Evolutionary conservation across 2,888 invertebrate species (phyloP).

Genomic region (Cabera pusaria): DNA sequence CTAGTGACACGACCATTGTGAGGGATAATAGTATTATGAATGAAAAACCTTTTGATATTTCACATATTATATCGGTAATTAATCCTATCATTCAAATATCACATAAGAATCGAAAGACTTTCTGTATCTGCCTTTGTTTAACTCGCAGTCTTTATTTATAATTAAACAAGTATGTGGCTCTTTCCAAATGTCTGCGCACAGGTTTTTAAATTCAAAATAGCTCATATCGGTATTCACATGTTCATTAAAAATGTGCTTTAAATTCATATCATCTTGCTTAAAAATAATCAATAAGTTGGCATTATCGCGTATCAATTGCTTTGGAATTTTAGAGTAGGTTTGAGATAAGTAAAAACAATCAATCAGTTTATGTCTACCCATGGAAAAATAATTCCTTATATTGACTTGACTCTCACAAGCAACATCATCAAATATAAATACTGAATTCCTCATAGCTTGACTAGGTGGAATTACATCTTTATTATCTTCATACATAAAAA

Average conservation of each 20-base stretch:
- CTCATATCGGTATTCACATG: slow-evolving; percentile 35
- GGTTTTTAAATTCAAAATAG: slow-evolving; percentile 27
- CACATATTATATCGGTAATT: too few species aligned
- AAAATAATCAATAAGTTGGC: slow-evolving; percentile 31
- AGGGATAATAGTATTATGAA: background rate
- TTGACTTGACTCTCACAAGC: slow-evolving; percentile 24
- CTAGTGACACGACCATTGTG: too few species aligned
- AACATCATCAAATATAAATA: slow-evolving; percentile 31
- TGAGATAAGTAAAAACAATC: slow-evolving; percentile 36
- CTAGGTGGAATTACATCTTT: slow-evolving; percentile 15
- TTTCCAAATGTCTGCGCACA: slow-evolving; percentile 13
- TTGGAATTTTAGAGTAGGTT: slow-evolving; percentile 41
- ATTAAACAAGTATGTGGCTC: slow-evolving; percentile 6
- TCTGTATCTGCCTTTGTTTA: slow-evolving; percentile 20
- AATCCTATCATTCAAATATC: background rate
- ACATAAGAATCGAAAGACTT: slow-evolving; percentile 16
- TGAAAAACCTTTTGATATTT: too few species aligned
- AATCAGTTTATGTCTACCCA: slow-evolving; percentile 25
- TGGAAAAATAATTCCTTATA: slow-evolving; percentile 12
- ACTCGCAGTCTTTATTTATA: slow-evolving; percentile 16
- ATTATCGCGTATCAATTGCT: slow-evolving; percentile 33
- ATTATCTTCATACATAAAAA: slow-evolving; percentile 2
- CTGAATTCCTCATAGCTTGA: slow-evolving; percentile 19
- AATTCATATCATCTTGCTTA: slow-evolving; percentile 38
- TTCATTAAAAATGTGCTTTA: slow-evolving; percentile 39